A percentile compares a stretch with the other conserved stretches of the same genome.
Evolutionary conservation across 2,888 invertebrate species (phyloP).

Genomic region (Acheta domesticus): DNA sequence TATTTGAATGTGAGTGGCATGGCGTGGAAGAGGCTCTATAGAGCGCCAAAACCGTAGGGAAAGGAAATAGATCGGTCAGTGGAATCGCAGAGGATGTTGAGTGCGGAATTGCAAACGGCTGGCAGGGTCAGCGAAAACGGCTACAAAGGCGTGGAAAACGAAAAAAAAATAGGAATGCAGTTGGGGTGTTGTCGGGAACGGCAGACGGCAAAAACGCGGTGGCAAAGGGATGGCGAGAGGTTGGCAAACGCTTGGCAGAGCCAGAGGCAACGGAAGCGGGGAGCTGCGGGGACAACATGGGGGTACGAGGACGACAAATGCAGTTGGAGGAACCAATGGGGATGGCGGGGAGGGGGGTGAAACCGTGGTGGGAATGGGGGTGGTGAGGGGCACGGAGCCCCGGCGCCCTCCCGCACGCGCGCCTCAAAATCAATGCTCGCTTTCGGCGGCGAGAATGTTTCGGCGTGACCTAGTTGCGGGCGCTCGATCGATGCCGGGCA

Average conservation of each 20-base stretch:
- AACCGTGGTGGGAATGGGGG: neutral
- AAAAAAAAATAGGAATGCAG: no score
- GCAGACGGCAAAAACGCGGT: neutral
- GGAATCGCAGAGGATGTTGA: no score
- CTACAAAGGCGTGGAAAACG: no score
- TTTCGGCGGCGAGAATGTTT: slow-evolving; percentile 9
- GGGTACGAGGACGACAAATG: no score
- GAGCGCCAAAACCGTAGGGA: no score
- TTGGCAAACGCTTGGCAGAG: neutral
- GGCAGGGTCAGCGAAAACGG: no score
- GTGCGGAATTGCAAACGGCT: no score
- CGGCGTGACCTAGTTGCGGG: neutral
- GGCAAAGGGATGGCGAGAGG: neutral
- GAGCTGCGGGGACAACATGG: neutral
- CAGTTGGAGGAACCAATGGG: neutral
- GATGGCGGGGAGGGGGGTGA: neutral
- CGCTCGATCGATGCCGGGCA: neutral
- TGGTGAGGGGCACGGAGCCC: neutral
- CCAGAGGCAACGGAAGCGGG: neutral
- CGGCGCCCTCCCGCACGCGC: neutral
- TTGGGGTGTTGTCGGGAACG: neutral
- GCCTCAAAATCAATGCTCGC: slow-evolving; percentile 18
- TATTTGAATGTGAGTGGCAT: no score
- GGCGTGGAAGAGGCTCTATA: no score
- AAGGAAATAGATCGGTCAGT: no score